phyloP scores from a whole-genome alignment of 1,140 invertebrate species.

The Tetranychus cinnabarinus region DNA sequence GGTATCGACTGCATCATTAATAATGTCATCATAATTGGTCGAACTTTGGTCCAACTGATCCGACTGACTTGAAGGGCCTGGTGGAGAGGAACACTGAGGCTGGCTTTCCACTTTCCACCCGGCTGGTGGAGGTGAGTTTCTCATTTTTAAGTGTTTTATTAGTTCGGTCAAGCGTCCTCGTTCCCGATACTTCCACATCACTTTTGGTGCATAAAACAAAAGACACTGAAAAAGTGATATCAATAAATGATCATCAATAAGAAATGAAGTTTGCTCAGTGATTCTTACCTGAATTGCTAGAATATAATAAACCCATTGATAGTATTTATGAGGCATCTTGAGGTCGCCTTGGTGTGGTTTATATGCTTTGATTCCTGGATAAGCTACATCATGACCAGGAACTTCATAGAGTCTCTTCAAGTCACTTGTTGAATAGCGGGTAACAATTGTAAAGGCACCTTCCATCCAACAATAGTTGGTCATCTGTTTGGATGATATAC shows the following conservation, averaged over 20 bases:
- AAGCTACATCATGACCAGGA: neutral
- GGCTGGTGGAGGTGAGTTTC: too few species aligned
- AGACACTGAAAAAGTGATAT: neutral
- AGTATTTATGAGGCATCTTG: conserved; percentile 23
- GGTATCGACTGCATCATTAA: neutral
- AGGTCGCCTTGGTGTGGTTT: conserved; percentile 28
- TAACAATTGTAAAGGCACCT: neutral
- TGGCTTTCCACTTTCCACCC: too few species aligned
- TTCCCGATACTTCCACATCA: conserved; percentile 51
- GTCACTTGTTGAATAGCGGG: conserved; percentile 19
- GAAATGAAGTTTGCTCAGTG: too few species aligned
- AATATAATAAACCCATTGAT: conserved; percentile 14
- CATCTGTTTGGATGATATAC: neutral
- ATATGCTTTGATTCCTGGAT: neutral
- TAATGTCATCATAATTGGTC: neutral
- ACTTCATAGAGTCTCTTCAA: conserved; percentile 4
- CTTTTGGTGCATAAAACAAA: conserved; percentile 79
- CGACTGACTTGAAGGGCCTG: conserved; percentile 23
- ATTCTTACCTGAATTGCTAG: conserved; percentile 21
- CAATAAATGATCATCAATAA: neutral
- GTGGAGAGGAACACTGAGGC: too few species aligned
- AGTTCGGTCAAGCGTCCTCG: conserved; percentile 22
- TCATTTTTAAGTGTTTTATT: conserved; percentile 9
- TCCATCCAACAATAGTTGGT: conserved; percentile 1
- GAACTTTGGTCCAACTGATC: neutral